Percentiles rank a stretch among this genome's conserved stretches.
phyloP scores from a whole-genome alignment of 2,888 invertebrate genomes.

The Ferrisia virgata region DNA sequence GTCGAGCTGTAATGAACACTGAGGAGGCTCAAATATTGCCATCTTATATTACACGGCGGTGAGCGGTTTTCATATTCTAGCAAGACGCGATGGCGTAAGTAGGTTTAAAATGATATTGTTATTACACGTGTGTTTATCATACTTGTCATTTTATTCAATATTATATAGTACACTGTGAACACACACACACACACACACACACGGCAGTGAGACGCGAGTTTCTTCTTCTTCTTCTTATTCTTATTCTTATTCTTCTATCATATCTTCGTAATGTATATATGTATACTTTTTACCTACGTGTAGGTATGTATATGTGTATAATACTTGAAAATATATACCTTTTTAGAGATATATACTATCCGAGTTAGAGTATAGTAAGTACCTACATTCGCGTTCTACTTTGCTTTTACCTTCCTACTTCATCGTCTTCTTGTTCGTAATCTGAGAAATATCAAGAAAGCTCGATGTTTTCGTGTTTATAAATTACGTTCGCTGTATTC shows the following conservation, averaged over 20 bases:
- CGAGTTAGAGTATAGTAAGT: background rate
- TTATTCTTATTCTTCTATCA: too few species aligned
- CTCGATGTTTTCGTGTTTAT: background rate
- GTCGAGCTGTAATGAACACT: background rate
- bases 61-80: slow-evolving; percentile 10
- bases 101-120: slow-evolving; percentile 39
- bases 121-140: slow-evolving; percentile 39
- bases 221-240: background rate
- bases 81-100: background rate
- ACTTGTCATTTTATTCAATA: slow-evolving; percentile 29
- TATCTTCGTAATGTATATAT: too few species aligned
- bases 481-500: background rate
- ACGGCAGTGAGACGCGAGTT: too few species aligned
- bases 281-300: too few species aligned
- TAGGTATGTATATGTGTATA: background rate
- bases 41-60: slow-evolving; percentile 27
- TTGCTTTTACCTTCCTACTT: background rate
- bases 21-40: slow-evolving; percentile 3
- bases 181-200: too few species aligned
- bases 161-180: too few species aligned
- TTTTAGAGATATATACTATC: background rate
- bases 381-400: background rate
- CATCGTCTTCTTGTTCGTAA: background rate
- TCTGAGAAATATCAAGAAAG: slow-evolving; percentile 1
- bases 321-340: slow-evolving; percentile 10